Conservation (phyloP, 2,797 vertebrate species). For the Epinephelus awoara region DNA sequence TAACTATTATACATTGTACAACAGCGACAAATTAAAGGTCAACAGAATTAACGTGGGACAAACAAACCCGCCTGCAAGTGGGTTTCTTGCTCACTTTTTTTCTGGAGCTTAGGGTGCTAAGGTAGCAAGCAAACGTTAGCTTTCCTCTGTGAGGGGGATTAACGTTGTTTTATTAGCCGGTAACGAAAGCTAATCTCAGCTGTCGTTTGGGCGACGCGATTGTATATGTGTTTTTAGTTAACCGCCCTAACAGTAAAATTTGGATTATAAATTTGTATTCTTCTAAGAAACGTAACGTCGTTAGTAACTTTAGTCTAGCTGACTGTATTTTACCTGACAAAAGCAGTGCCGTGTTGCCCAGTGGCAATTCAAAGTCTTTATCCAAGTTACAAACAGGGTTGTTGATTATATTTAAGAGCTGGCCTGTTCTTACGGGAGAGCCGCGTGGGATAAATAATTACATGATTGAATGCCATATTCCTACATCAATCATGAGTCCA, state of each 20-base stretch:
- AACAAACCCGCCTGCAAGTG: rapidly evolving
- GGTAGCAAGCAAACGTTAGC: slow-evolving; percentile 48
- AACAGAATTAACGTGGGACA: background rate
- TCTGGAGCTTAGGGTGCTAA: background rate
- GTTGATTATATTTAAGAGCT: background rate
- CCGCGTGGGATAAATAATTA: background rate
- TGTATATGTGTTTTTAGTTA: background rate
- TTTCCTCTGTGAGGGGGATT: slow-evolving; percentile 6
- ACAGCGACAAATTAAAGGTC: rapidly evolving
- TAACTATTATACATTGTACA: background rate
- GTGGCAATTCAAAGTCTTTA: background rate
- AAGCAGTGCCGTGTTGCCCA: too few relatives aligned
- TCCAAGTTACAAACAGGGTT: background rate
- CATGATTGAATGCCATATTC: background rate
- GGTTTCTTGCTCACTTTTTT: background rate
- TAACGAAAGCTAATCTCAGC: background rate
- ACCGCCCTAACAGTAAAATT: background rate
- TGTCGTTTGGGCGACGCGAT: background rate
- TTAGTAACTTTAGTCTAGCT: background rate
- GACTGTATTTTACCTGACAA: background rate
- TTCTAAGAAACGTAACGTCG: background rate
- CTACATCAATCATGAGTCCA: background rate
- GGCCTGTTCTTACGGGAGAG: too few relatives aligned
- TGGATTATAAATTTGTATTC: background rate
- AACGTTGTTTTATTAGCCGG: background rate